Percentiles rank a stretch among this genome's conserved stretches.
Evolutionary conservation across 2,888 invertebrate genomes (phyloP).

Genomic region (Vanessa cardui): DNA sequence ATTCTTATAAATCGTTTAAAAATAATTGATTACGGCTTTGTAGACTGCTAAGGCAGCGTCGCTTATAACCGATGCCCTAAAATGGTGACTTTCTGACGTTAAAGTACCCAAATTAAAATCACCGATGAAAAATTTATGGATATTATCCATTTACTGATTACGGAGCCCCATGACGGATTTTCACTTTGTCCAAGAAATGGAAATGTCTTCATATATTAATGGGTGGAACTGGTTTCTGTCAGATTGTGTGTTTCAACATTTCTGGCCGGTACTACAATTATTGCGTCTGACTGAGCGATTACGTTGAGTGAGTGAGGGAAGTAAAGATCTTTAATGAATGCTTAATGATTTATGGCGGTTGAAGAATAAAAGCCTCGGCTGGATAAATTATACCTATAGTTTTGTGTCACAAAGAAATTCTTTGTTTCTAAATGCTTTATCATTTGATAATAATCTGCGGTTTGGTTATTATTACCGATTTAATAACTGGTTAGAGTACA

Average conservation of each 20-base stretch:
- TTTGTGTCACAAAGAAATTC: background rate
- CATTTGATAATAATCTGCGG: too few relatives aligned
- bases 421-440: too few relatives aligned
- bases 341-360: constrained; percentile 20
- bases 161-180: constrained; percentile 8
- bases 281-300: constrained; percentile 18
- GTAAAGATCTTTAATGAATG: constrained; percentile 20
- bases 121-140: constrained; percentile 16
- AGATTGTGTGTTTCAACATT: constrained; percentile 12
- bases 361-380: constrained; percentile 22
- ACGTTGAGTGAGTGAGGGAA: constrained; percentile 8
- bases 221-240: constrained; percentile 8
- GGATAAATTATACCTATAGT: background rate
- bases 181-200: constrained; percentile 5
- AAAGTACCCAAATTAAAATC: constrained; percentile 23
- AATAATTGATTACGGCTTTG: constrained; percentile 24
- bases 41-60: constrained; percentile 17
- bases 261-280: constrained; percentile 19
- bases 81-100: constrained; percentile 23
- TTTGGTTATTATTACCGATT: too few relatives aligned
- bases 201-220: constrained; percentile 11
- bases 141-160: constrained; percentile 5
- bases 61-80: constrained; percentile 25
- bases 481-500: too few relatives aligned
- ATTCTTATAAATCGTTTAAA: constrained; percentile 28